Percentiles rank a stretch among this genome's conserved stretches.
Conservation (phyloP, 2,113 vertebrate genomes). For the Copsychus sechellarum region DNA sequence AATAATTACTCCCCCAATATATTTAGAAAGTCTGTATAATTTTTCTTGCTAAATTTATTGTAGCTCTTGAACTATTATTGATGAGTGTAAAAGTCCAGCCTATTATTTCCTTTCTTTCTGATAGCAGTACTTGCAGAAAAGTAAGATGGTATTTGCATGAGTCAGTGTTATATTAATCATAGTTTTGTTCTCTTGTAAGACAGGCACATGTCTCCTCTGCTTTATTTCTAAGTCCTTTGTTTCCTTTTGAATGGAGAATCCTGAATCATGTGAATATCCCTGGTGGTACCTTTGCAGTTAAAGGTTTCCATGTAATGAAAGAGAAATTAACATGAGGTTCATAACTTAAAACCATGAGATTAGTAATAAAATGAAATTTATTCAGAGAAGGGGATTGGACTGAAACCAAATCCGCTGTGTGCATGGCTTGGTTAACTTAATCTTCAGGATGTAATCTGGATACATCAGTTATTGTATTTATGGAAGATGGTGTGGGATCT, state of each 20-base stretch:
- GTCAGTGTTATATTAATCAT: neutral
- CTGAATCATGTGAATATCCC: neutral
- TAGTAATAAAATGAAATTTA: neutral
- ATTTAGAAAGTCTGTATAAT: neutral
- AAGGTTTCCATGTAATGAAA: neutral
- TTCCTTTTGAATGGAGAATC: neutral
- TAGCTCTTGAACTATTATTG: neutral
- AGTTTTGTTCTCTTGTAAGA: neutral
- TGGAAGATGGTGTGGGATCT: neutral
- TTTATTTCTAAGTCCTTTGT: neutral
- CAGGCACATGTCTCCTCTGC: neutral
- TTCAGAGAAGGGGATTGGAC: neutral
- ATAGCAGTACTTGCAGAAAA: neutral
- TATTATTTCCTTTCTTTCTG: neutral
- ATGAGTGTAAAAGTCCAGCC: neutral
- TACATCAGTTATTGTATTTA: neutral
- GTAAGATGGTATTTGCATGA: neutral
- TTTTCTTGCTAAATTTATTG: neutral
- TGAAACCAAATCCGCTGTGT: neutral
- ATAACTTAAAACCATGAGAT: neutral
- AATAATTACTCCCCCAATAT: neutral
- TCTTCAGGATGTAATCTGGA: neutral
- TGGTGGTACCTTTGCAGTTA: neutral
- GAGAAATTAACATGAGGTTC: neutral
- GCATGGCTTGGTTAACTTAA: neutral